Percentiles rank a stretch among this genome's conserved stretches.
These are phyloP conservation scores for Erebia palarica DNA, from an alignment of 2,888 invertebrate species.

Conservation along the genomic window DNA sequence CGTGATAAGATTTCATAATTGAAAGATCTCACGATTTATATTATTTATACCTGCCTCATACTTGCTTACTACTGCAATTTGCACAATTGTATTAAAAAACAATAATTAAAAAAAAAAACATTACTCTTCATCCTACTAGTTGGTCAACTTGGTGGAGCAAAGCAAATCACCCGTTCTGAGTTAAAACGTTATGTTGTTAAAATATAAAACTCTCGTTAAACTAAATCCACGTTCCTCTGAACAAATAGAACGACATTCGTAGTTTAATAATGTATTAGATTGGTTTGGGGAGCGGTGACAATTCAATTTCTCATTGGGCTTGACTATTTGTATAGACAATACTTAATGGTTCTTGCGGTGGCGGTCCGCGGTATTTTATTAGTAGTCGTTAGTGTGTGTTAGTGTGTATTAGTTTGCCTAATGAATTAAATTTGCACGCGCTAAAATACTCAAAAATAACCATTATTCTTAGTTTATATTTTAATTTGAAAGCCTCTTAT, in stretches of 20 bases:
- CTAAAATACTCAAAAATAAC: not conserved
- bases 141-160: too few relatives aligned
- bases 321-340: constrained; percentile 23
- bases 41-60: too few relatives aligned
- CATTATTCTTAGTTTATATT: not conserved
- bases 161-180: too few relatives aligned
- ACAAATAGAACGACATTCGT: not conserved
- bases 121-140: too few relatives aligned
- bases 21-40: too few relatives aligned
- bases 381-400: constrained; percentile 12
- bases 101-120: too few relatives aligned
- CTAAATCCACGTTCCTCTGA: not conserved
- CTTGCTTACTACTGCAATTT: too few relatives aligned
- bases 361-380: constrained; percentile 8
- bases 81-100: too few relatives aligned
- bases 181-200: not conserved
- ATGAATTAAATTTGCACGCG: not conserved
- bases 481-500: not conserved
- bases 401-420: constrained; percentile 2
- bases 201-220: not conserved
- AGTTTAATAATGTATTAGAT: constrained; percentile 11
- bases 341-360: constrained; percentile 9
- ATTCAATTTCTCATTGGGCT: constrained; percentile 16
- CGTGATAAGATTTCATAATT: too few relatives aligned
- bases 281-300: constrained; percentile 20